A percentile compares a stretch with the other conserved stretches of the same genome.
Evolutionary conservation across 2,888 invertebrate species (phyloP).

Genomic region (Clistopyga incitator): DNA sequence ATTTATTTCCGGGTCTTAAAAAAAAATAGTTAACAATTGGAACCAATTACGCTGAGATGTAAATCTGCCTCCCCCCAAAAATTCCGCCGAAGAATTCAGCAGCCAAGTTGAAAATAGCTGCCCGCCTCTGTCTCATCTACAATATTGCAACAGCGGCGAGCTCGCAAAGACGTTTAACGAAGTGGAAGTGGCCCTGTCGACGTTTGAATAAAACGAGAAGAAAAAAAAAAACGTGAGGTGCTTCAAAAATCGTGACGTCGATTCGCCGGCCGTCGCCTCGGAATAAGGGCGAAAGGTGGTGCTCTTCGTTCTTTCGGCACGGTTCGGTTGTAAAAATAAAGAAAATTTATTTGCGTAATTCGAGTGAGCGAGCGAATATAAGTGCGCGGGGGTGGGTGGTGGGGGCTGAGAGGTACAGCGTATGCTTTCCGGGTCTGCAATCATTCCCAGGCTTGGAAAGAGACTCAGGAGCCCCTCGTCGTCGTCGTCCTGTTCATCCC

Average conservation of each 20-base stretch:
- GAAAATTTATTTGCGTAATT: constrained; percentile 83
- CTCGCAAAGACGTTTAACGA: constrained; percentile 53
- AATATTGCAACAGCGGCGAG: constrained; percentile 27
- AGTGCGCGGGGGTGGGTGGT: constrained; percentile 60
- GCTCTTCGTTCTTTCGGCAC: constrained; percentile 62
- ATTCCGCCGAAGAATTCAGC: not conserved
- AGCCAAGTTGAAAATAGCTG: constrained; percentile 7
- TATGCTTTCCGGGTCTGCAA: constrained; percentile 78
- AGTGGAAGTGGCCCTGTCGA: constrained; percentile 43
- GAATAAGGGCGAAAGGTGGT: not conserved
- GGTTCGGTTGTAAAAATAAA: constrained; percentile 80
- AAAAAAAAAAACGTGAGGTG: constrained; percentile 49
- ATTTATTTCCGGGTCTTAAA: not conserved
- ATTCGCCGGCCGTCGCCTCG: constrained; percentile 50
- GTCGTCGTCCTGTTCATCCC: constrained; percentile 61
- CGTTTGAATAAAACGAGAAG: constrained; percentile 55
- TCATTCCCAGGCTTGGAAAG: constrained; percentile 64
- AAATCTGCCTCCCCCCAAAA: not conserved
- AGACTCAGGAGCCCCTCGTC: constrained; percentile 37
- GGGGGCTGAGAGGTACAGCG: constrained; percentile 70
- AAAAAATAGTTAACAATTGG: not conserved
- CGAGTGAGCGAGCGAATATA: constrained; percentile 75
- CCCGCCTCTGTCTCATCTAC: constrained; percentile 16
- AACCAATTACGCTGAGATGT: not conserved
- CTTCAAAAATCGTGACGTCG: constrained; percentile 52